Percentiles rank a stretch among this genome's conserved stretches.
Evolutionary conservation across 2,888 invertebrate genomes (phyloP).

Genomic region (Lumbricus terrestris): DNA sequence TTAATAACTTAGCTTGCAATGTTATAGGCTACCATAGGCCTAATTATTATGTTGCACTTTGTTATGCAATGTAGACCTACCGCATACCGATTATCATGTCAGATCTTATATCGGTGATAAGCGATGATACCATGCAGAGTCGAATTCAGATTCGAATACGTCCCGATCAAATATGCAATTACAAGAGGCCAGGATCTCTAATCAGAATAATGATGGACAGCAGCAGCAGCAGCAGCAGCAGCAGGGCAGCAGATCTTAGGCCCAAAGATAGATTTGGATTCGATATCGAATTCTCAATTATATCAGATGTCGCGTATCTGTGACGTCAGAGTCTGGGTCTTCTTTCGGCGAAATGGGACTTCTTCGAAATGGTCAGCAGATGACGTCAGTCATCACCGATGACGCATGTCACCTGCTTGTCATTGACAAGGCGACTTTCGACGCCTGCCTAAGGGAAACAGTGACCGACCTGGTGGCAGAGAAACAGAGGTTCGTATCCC

Average conservation of each 20-base stretch:
- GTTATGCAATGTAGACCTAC: too few relatives aligned
- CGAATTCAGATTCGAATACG: neutral
- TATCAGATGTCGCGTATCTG: neutral
- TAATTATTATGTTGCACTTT: too few relatives aligned
- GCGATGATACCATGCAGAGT: neutral
- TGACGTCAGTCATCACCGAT: neutral
- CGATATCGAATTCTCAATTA: neutral
- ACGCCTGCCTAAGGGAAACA: neutral
- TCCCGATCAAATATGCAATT: too few relatives aligned
- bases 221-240: too few relatives aligned
- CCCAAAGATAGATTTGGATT: too few relatives aligned
- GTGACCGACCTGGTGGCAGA: neutral
- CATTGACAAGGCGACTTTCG: neutral
- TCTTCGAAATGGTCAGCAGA: neutral
- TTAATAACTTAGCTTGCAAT: too few relatives aligned
- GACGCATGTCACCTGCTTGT: neutral
- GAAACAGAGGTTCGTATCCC: neutral
- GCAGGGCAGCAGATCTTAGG: too few relatives aligned
- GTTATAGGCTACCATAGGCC: too few relatives aligned
- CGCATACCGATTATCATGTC: neutral
- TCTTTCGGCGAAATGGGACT: neutral
- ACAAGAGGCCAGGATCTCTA: too few relatives aligned
- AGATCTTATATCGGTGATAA: neutral
- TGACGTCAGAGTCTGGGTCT: neutral
- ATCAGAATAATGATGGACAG: too few relatives aligned